phyloP scores from a whole-genome alignment of 2,113 vertebrate species.

The Sturnira hondurensis region DNA sequence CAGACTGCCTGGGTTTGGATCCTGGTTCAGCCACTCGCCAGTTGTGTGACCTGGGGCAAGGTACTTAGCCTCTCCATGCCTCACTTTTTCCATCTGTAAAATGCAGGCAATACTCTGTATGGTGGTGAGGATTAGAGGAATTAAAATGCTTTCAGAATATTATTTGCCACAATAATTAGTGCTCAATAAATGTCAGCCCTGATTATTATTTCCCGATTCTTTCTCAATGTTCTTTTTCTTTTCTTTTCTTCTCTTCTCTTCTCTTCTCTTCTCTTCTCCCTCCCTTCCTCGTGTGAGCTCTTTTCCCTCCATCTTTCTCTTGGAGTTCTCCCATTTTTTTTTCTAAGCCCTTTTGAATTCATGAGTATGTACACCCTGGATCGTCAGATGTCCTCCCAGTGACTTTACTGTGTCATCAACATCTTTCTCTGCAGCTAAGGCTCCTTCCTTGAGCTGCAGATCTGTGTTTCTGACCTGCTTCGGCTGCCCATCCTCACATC shows the following conservation, averaged over 20 bases:
- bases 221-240: neutral
- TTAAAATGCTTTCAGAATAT: neutral
- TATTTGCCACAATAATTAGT: neutral
- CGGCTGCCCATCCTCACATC: neutral
- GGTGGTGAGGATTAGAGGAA: neutral
- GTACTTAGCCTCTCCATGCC: neutral
- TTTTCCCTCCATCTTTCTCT: neutral
- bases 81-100: neutral
- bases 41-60: neutral
- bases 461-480: neutral
- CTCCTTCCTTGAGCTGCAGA: neutral
- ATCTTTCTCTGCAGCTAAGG: neutral
- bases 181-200: neutral
- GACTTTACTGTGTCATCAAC: neutral
- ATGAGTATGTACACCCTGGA: fast-evolving
- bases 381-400: neutral
- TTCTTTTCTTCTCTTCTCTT: no score
- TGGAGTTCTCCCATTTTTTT: neutral
- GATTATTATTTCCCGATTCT: neutral
- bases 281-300: neutral
- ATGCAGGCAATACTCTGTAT: neutral
- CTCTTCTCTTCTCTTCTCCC: no score
- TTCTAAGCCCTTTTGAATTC: neutral
- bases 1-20: neutral
- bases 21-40: neutral